Conservation (phyloP, 64 coral and sea anemone species). For the Porites lutea region DNA sequence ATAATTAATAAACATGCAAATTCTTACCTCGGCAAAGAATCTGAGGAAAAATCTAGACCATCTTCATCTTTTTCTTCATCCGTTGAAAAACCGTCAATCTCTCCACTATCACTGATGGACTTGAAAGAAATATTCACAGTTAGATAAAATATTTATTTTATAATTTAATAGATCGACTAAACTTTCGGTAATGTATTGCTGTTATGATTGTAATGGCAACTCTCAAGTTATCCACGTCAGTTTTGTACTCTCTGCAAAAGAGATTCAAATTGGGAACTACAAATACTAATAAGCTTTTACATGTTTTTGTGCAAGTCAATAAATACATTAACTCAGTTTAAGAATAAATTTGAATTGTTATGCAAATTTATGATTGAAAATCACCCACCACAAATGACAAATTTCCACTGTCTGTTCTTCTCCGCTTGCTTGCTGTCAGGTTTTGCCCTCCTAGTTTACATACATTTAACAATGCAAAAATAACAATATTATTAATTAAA, state of each 20-base stretch:
- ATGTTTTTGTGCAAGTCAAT: too few relatives aligned
- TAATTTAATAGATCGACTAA: too few relatives aligned
- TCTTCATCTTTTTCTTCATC: conserved; percentile 15
- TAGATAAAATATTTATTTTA: too few relatives aligned
- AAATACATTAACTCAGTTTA: too few relatives aligned
- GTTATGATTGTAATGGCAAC: too few relatives aligned
- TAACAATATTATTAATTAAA: background rate
- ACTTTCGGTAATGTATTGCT: too few relatives aligned
- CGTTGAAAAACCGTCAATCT: conserved; percentile 34
- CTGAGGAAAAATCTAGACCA: background rate
- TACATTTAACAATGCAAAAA: background rate
- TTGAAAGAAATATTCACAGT: background rate
- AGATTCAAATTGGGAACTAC: too few relatives aligned
- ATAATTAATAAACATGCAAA: background rate
- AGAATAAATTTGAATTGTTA: too few relatives aligned
- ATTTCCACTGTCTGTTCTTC: conserved; percentile 2
- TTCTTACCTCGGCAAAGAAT: background rate
- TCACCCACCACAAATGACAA: background rate
- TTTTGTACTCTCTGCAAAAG: too few relatives aligned
- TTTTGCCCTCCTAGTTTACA: background rate
- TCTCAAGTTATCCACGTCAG: too few relatives aligned
- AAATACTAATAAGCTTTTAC: too few relatives aligned
- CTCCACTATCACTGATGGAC: conserved; percentile 5
- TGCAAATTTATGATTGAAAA: too few relatives aligned
- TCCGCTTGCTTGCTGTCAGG: background rate